These are phyloP conservation scores for Thalassarche chlororhynchos DNA, from an alignment of 2,113 vertebrate species.

Conservation along the genomic window DNA sequence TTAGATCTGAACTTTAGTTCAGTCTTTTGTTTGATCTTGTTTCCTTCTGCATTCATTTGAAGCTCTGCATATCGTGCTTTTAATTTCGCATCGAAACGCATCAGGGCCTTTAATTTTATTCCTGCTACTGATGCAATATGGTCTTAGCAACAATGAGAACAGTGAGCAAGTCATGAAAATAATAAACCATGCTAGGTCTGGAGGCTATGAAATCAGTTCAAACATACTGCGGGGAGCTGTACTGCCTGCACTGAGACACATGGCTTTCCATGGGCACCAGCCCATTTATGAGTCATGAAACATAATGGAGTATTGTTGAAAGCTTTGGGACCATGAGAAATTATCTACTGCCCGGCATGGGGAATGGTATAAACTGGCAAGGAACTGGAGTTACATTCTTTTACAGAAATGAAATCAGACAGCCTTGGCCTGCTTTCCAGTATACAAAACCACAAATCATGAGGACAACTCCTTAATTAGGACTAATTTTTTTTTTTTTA, in stretches of 20 bases:
- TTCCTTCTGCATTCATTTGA: neutral
- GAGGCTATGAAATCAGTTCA: conserved; percentile 71
- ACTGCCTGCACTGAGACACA: conserved; percentile 71
- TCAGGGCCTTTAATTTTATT: conserved; percentile 43
- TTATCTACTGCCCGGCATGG: conserved; percentile 71
- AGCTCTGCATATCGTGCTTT: neutral
- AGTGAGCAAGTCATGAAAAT: conserved; percentile 63
- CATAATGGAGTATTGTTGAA: conserved; percentile 80
- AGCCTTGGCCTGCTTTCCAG: conserved; percentile 54
- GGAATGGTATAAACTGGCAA: conserved; percentile 76
- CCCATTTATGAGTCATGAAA: conserved; percentile 78
- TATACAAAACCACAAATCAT: conserved; percentile 47
- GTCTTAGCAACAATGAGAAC: conserved; percentile 52
- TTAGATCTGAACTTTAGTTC: conserved; percentile 12
- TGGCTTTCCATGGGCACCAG: conserved; percentile 73
- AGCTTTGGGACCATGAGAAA: conserved; percentile 76
- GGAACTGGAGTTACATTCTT: conserved; percentile 61
- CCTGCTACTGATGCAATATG: conserved; percentile 41
- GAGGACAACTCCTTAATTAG: conserved; percentile 44
- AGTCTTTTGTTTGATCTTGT: conserved; percentile 35
- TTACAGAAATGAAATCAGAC: conserved; percentile 77
- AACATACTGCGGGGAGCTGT: conserved; percentile 70
- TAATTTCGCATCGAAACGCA: neutral
- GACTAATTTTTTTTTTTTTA: conserved; percentile 8
- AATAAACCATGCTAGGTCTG: conserved; percentile 64